phyloP scores from a whole-genome alignment of 2,888 invertebrate species.

The Phyllotreta cruciferae region DNA sequence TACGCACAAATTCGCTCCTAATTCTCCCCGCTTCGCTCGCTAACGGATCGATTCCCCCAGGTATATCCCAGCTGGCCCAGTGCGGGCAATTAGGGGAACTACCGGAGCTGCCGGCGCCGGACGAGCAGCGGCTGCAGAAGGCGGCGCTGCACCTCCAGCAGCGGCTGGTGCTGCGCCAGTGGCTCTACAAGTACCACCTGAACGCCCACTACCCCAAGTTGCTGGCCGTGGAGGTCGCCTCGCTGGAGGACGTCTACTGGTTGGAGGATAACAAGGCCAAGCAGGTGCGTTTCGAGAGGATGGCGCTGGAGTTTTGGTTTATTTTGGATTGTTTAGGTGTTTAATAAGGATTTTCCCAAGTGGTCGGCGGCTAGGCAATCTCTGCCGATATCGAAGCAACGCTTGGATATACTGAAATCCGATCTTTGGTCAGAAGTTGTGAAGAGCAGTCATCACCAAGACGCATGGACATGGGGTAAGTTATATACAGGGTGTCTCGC shows the following conservation, averaged over 20 bases:
- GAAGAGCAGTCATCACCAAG: constrained; percentile 84
- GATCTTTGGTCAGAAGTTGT: constrained; percentile 88
- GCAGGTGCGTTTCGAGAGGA: constrained; percentile 56
- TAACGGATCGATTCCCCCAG: constrained; percentile 59
- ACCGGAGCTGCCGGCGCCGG: constrained; percentile 83
- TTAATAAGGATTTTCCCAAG: constrained; percentile 76
- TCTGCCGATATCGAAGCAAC: constrained; percentile 81
- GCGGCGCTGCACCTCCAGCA: constrained; percentile 84
- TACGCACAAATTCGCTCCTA: too few relatives aligned
- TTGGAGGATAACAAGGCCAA: constrained; percentile 79
- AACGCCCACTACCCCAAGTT: constrained; percentile 78
- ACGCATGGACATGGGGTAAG: constrained; percentile 88
- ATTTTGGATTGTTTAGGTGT: constrained; percentile 56
- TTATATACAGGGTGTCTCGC: not conserved
- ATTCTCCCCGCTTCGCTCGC: too few relatives aligned
- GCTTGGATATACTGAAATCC: constrained; percentile 78
- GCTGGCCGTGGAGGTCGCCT: constrained; percentile 80
- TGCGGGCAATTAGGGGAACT: constrained; percentile 80
- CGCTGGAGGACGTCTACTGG: constrained; percentile 92
- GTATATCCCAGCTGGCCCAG: constrained; percentile 83
- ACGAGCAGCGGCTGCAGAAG: constrained; percentile 82
- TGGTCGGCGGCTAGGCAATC: constrained; percentile 85
- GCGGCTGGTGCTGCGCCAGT: constrained; percentile 83
- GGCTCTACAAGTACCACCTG: constrained; percentile 78
- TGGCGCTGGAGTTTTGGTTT: too few relatives aligned